Conservation (phyloP, 2,888 invertebrate genomes). For the Hypselothyrea guttata region DNA sequence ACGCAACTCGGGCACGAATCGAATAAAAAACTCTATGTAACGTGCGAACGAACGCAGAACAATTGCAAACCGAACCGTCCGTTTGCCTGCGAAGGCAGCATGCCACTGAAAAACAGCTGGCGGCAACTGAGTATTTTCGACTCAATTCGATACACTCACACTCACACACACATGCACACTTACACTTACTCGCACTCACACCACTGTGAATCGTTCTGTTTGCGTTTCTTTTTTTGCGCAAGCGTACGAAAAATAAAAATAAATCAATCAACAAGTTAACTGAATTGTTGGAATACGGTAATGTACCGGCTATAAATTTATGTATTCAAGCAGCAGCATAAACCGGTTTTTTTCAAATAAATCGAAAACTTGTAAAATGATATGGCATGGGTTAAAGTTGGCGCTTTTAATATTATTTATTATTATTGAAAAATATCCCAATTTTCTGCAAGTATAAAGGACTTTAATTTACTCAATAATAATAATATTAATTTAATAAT, state of each 20-base stretch:
- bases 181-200: constrained; percentile 8
- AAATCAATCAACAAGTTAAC: constrained; percentile 22
- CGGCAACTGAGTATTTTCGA: constrained; percentile 38
- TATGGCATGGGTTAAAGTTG: no score
- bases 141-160: constrained; percentile 26
- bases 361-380: no score
- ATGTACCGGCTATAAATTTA: not conserved
- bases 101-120: constrained; percentile 59
- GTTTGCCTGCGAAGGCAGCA: constrained; percentile 49
- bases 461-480: no score
- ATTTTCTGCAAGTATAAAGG: no score
- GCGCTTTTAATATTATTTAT: no score
- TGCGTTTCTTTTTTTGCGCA: not conserved
- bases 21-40: no score
- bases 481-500: no score
- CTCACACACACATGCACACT: not conserved
- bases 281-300: not conserved
- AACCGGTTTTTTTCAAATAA: not conserved
- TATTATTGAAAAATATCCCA: no score
- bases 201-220: not conserved
- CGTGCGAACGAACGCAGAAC: constrained; percentile 1
- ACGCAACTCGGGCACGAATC: constrained; percentile 1
- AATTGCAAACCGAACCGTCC: constrained; percentile 48
- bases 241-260: no score
- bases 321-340: not conserved